Percentiles rank a stretch among this genome's conserved stretches.
Conservation (phyloP, 2,797 vertebrate species). For the Octomys mimax region DNA sequence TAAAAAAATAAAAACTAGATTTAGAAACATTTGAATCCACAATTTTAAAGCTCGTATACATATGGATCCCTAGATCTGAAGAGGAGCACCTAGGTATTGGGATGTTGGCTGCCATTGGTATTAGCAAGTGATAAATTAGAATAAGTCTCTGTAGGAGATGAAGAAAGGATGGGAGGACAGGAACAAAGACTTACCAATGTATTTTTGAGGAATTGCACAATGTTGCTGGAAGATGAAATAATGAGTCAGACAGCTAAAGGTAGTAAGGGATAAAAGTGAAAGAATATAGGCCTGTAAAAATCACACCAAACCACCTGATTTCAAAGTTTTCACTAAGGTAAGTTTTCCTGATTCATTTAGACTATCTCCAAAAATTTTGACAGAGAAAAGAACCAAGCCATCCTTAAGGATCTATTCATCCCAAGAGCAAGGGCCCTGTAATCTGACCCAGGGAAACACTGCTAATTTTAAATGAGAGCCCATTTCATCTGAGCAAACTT, state of each 20-base stretch:
- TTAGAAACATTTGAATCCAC: neutral
- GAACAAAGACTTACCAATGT: neutral
- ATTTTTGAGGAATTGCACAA: neutral
- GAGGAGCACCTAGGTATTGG: neutral
- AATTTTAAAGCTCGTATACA: conserved; percentile 48
- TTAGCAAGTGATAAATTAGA: neutral
- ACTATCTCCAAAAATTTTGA: neutral
- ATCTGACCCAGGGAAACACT: neutral
- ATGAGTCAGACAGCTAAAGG: neutral
- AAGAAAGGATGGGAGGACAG: neutral
- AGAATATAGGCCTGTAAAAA: neutral
- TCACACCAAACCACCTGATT: neutral
- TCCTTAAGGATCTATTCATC: conserved; percentile 21
- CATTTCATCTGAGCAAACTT: conserved; percentile 12
- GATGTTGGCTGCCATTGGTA: neutral
- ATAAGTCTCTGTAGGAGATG: conserved; percentile 40
- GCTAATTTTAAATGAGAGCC: conserved; percentile 36
- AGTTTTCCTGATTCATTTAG: conserved; percentile 24
- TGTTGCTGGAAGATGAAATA: neutral
- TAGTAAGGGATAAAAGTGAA: neutral
- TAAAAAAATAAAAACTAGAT: neutral
- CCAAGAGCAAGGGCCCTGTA: neutral
- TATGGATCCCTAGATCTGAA: neutral
- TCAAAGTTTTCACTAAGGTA: conserved; percentile 33
- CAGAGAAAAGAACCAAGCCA: neutral